A percentile compares a stretch with the other conserved stretches of the same genome.
Evolutionary conservation across 2,888 invertebrate genomes (phyloP).

Genomic region (Malacosoma neustria): DNA sequence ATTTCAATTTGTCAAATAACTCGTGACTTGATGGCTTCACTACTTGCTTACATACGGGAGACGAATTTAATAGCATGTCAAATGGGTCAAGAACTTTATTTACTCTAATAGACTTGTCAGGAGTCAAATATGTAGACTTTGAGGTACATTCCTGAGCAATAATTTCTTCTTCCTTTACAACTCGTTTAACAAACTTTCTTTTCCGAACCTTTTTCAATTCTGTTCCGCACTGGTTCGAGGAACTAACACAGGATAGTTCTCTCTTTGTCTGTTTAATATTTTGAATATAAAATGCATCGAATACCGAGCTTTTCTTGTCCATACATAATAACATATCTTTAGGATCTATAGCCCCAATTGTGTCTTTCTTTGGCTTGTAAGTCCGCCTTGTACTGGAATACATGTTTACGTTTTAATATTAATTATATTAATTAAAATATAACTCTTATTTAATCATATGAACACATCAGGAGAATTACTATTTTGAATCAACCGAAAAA

Average conservation of each 20-base stretch:
- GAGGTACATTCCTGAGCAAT: conserved; percentile 22
- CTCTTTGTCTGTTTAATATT: conserved; percentile 63
- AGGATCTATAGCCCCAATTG: conserved; percentile 35
- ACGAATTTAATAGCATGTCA: conserved; percentile 48
- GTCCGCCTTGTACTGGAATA: conserved; percentile 26
- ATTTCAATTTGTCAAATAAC: no score
- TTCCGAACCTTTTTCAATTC: conserved; percentile 48
- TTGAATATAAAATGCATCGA: conserved; percentile 60
- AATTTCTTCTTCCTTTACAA: conserved; percentile 39
- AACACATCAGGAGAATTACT: no score
- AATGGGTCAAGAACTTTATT: conserved; percentile 54
- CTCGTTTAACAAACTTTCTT: conserved; percentile 54
- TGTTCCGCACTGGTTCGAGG: conserved; percentile 28
- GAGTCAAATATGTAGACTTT: conserved; percentile 44
- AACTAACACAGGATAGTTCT: conserved; percentile 42
- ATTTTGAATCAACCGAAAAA: no score
- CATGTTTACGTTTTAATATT: no score
- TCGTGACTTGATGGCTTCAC: conserved; percentile 6
- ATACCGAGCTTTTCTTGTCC: conserved; percentile 48
- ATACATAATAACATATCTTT: conserved; percentile 41
- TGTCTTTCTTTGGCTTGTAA: conserved; percentile 53
- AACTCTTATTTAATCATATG: no score
- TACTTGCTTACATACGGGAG: conserved; percentile 17
- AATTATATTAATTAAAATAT: no score
- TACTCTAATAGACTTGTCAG: conserved; percentile 57